Conservation (phyloP, 1,140 invertebrate genomes). For the Phthorimaea operculella region DNA sequence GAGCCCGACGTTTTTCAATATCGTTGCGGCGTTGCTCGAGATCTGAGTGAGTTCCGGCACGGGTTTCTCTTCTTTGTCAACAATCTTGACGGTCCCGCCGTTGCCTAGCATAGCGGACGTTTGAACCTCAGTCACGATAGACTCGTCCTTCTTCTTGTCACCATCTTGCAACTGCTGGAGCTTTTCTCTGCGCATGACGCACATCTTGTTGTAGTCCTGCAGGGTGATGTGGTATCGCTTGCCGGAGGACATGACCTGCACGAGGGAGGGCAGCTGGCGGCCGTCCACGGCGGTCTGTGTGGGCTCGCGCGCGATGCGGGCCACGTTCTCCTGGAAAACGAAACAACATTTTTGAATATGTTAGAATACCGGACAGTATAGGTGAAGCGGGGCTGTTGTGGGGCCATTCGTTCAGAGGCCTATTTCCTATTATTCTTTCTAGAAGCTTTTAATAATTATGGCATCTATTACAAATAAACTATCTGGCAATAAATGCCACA, state of each 20-base stretch:
- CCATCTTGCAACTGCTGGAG: slow-evolving; percentile 69
- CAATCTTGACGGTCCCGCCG: slow-evolving; percentile 37
- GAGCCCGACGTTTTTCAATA: slow-evolving; percentile 60
- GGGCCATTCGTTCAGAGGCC: too few relatives aligned
- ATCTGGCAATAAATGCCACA: too few relatives aligned
- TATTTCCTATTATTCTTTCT: too few relatives aligned
- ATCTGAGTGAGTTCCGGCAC: slow-evolving; percentile 28
- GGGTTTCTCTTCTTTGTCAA: slow-evolving; percentile 27
- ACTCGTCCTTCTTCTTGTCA: slow-evolving; percentile 40
- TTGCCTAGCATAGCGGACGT: slow-evolving; percentile 41
- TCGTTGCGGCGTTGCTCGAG: slow-evolving; percentile 43
- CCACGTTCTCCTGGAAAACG: slow-evolving; percentile 55
- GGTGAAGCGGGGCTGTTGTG: too few relatives aligned
- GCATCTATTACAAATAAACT: too few relatives aligned
- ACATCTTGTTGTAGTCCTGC: slow-evolving; percentile 78
- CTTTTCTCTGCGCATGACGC: slow-evolving; percentile 72
- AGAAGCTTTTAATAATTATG: too few relatives aligned
- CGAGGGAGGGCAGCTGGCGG: slow-evolving; percentile 65
- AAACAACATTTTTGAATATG: too few relatives aligned
- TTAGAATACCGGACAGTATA: too few relatives aligned
- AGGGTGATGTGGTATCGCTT: slow-evolving; percentile 76
- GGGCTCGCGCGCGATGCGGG: slow-evolving; percentile 58
- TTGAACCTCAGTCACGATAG: slow-evolving; percentile 45
- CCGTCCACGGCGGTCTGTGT: slow-evolving; percentile 69
- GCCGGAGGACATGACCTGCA: slow-evolving; percentile 73